phyloP scores from a whole-genome alignment of 2,888 invertebrate species.

The Cyclophora punctaria region DNA sequence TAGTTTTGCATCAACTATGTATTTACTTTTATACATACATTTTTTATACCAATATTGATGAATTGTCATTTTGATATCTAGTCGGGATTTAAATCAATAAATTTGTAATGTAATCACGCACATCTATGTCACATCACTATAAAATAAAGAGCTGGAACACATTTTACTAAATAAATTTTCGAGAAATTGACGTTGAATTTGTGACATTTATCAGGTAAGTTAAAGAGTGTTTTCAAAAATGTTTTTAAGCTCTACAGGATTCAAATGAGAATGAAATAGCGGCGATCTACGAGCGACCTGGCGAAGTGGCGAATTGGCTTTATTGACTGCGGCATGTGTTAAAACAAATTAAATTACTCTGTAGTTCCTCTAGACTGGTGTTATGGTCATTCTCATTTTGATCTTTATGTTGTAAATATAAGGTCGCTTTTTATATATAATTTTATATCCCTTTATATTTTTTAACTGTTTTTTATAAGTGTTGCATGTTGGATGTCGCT shows the following conservation, averaged over 20 bases:
- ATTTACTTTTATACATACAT: too few relatives aligned
- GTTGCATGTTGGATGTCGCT: constrained; percentile 70
- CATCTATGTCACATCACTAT: constrained; percentile 22
- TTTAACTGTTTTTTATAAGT: constrained; percentile 43
- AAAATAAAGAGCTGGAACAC: constrained; percentile 16
- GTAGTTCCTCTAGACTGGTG: constrained; percentile 36
- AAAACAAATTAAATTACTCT: constrained; percentile 18
- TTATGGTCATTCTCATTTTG: constrained; percentile 68
- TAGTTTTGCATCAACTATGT: too few relatives aligned
- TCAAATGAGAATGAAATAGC: constrained; percentile 63
- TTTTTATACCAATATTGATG: too few relatives aligned
- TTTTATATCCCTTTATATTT: constrained; percentile 34
- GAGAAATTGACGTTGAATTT: too few relatives aligned
- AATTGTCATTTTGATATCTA: too few relatives aligned
- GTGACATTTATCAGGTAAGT: too few relatives aligned
- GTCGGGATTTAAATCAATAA: constrained; percentile 3
- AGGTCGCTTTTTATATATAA: constrained; percentile 37
- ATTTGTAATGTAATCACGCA: constrained; percentile 21
- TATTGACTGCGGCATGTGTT: constrained; percentile 29
- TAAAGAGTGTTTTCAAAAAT: constrained; percentile 20
- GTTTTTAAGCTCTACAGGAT: constrained; percentile 52
- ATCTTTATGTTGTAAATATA: constrained; percentile 36
- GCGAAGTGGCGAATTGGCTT: constrained; percentile 22
- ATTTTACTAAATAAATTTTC: constrained; percentile 7
- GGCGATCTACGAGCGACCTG: constrained; percentile 10